A percentile compares a stretch with the other conserved stretches of the same genome.
These are phyloP conservation scores for Melanchra persicariae DNA, from an alignment of 2,888 invertebrate genomes.

Conservation along the genomic window DNA sequence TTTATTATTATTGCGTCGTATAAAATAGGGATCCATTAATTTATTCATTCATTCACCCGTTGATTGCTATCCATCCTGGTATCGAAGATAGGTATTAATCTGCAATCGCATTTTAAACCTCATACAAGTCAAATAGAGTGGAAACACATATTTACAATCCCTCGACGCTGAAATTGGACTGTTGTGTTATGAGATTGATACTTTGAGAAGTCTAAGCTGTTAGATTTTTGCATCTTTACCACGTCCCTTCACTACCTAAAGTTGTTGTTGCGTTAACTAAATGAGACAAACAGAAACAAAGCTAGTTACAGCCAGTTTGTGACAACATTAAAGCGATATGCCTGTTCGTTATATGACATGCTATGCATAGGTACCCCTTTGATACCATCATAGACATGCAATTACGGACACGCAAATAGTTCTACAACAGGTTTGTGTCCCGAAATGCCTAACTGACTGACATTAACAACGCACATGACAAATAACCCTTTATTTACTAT, in stretches of 20 bases:
- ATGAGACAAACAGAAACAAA: slow-evolving; percentile 18
- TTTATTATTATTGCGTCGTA: slow-evolving; percentile 41
- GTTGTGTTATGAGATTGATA: not conserved
- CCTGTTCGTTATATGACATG: slow-evolving; percentile 7
- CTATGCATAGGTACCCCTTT: not conserved
- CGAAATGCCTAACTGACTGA: not conserved
- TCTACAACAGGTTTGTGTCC: not conserved
- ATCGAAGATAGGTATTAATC: slow-evolving; percentile 17
- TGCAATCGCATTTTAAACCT: not conserved
- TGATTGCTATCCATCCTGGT: slow-evolving; percentile 12
- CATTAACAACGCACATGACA: not conserved
- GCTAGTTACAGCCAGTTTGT: slow-evolving; percentile 11
- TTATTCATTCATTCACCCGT: slow-evolving; percentile 45
- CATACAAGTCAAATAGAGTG: not conserved
- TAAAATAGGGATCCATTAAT: slow-evolving; percentile 18
- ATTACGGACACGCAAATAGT: not conserved
- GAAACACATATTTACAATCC: not conserved
- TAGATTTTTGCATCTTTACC: not conserved
- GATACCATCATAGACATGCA: slow-evolving; percentile 14
- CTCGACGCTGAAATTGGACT: no score
- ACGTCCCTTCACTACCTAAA: not conserved
- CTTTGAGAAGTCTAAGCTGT: not conserved
- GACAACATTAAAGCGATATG: slow-evolving; percentile 26
- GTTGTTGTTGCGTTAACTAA: not conserved
- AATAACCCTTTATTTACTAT: no score